Percentiles rank a stretch among this genome's conserved stretches.
These are phyloP conservation scores for Mastigias papua DNA, from an alignment of 30 jellyfish, hydroid and myxozoan genomes.

Conservation along the genomic window DNA sequence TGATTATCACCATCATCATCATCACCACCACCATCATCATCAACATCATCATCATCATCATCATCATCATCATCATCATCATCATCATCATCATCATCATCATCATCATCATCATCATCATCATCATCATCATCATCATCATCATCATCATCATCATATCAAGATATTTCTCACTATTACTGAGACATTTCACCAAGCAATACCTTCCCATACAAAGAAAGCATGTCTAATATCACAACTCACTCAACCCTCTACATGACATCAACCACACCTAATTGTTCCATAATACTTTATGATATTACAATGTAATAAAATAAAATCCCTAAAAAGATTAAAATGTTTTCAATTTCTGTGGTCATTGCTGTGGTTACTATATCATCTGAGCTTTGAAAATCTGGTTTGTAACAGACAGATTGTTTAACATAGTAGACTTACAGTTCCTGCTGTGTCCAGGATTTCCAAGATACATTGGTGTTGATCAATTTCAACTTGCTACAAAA, in stretches of 20 bases:
- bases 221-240: background rate
- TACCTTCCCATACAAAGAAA: too few relatives aligned
- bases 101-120: slow-evolving; percentile 63
- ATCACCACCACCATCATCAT: slow-evolving; percentile 64
- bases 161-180: background rate
- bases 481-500: slow-evolving; percentile 94
- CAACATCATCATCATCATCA: slow-evolving; percentile 62
- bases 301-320: too few relatives aligned
- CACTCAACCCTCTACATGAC: too few relatives aligned
- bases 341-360: background rate
- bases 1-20: slow-evolving; percentile 37
- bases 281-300: too few relatives aligned
- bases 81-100: slow-evolving; percentile 66
- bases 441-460: slow-evolving; percentile 99
- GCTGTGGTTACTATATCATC: background rate
- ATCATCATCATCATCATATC: slow-evolving; percentile 58
- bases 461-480: slow-evolving; percentile 96
- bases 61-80: slow-evolving; percentile 62
- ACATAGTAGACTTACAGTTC: slow-evolving; percentile 84
- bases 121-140: slow-evolving; percentile 66
- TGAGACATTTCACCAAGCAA: too few relatives aligned
- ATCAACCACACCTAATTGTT: too few relatives aligned
- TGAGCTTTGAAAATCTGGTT: background rate
- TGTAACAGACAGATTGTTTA: background rate
- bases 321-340: background rate